Evolutionary conservation across 2,113 vertebrate genomes (phyloP).

Genomic region (Alaudala cheleensis): DNA sequence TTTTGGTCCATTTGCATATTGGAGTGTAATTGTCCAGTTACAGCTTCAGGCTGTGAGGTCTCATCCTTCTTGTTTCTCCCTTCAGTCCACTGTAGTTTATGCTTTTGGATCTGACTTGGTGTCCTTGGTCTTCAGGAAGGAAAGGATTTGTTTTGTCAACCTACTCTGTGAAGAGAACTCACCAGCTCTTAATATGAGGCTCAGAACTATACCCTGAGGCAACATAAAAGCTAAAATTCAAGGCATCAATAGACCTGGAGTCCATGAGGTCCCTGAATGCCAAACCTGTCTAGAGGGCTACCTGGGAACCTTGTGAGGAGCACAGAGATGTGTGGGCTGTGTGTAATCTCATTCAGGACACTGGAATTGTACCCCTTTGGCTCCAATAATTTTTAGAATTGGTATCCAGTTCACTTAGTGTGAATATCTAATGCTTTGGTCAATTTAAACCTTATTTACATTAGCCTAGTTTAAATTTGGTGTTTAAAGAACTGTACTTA

Average conservation of each 20-base stretch:
- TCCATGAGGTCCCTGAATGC: fast-evolving
- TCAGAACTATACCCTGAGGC: too few relatives aligned
- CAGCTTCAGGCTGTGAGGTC: too few relatives aligned
- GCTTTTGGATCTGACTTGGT: too few relatives aligned
- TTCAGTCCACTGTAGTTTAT: too few relatives aligned
- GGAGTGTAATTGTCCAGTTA: too few relatives aligned
- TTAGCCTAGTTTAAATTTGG: conserved; percentile 4
- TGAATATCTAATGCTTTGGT: not conserved
- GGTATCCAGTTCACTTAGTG: not conserved
- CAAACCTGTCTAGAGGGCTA: not conserved
- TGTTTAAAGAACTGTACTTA: not conserved
- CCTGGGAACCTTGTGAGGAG: not conserved
- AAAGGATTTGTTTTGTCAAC: too few relatives aligned
- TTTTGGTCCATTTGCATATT: too few relatives aligned
- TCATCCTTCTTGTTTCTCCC: too few relatives aligned
- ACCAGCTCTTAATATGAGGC: too few relatives aligned
- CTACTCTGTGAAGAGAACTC: too few relatives aligned
- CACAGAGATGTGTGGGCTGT: fast-evolving
- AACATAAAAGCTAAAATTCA: too few relatives aligned
- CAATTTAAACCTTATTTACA: not conserved
- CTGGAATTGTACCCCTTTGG: not conserved
- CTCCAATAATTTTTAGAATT: not conserved
- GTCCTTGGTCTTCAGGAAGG: too few relatives aligned
- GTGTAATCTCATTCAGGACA: not conserved
- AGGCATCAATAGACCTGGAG: not conserved